Conservation (phyloP, 37 sponge, comb jelly and placozoan species). For the Spongilla lacustris region DNA sequence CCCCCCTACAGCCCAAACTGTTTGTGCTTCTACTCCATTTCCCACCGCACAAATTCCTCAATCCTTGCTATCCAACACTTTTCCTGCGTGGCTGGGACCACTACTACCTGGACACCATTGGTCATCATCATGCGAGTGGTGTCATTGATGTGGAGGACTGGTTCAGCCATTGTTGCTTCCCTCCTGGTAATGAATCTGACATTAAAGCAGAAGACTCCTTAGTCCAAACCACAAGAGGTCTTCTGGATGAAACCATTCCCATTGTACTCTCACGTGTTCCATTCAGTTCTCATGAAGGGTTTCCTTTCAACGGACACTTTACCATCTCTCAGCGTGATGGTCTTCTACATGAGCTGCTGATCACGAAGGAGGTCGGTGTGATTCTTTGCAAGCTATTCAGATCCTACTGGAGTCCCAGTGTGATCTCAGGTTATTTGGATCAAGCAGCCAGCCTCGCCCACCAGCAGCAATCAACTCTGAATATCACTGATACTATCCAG, state of each 20-base stretch:
- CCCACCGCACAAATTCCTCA: conserved; percentile 71
- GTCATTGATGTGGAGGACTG: conserved; percentile 60
- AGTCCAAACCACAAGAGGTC: conserved; percentile 4
- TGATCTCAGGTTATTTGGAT: conserved; percentile 71
- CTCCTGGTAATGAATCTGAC: neutral
- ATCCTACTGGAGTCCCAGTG: conserved; percentile 72
- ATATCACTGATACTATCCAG: conserved; percentile 81
- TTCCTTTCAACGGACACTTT: conserved; percentile 41
- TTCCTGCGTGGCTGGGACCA: conserved; percentile 93
- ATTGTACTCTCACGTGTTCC: conserved; percentile 34
- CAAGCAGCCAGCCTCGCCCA: conserved; percentile 63
- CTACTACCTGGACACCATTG: conserved; percentile 80
- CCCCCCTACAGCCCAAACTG: conserved; percentile 22
- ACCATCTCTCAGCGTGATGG: conserved; percentile 34
- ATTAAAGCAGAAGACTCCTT: neutral
- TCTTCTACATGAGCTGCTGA: conserved; percentile 40
- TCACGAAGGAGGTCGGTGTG: conserved; percentile 46
- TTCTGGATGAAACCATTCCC: conserved; percentile 50
- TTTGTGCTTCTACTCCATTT: conserved; percentile 88
- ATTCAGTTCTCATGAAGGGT: conserved; percentile 27
- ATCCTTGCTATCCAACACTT: conserved; percentile 83
- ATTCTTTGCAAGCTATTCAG: conserved; percentile 71
- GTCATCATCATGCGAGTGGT: conserved; percentile 34
- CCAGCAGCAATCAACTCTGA: conserved; percentile 69
- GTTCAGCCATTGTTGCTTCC: conserved; percentile 65